Evolutionary conservation across 2,113 vertebrate genomes (phyloP).

Genomic region (Aspiorhynchus laticeps): DNA sequence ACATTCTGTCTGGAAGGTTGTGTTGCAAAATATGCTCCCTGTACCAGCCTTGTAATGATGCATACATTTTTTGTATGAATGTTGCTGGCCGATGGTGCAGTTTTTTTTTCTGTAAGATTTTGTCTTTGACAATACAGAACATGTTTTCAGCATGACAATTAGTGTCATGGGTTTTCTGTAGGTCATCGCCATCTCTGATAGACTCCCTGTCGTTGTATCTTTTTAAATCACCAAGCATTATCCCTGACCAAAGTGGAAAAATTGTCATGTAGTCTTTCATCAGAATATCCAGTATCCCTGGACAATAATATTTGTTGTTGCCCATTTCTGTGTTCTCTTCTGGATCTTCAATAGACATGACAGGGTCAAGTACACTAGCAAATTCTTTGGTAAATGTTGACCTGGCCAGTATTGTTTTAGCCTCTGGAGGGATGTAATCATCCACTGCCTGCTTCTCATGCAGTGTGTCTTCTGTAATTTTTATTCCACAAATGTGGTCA

Average conservation of each 20-base stretch:
- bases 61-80: not conserved
- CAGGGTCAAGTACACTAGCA: not conserved
- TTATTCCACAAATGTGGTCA: not conserved
- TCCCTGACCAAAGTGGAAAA: not conserved
- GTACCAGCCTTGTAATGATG: not conserved
- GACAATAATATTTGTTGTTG: not conserved
- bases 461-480: not conserved
- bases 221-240: not conserved
- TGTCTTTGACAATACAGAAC: not conserved
- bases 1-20: not conserved
- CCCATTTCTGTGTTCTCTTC: not conserved
- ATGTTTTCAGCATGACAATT: not conserved
- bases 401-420: not conserved
- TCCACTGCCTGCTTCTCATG: not conserved
- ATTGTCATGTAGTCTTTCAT: not conserved
- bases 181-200: not conserved
- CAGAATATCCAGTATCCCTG: not conserved
- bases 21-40: not conserved
- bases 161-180: not conserved
- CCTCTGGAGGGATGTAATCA: not conserved
- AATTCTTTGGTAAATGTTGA: not conserved
- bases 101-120: not conserved
- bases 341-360: not conserved
- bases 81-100: not conserved
- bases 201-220: not conserved